A percentile compares a stretch with the other conserved stretches of the same genome.
These are phyloP conservation scores for Stenopsyche tienmushanensis DNA, from an alignment of 1,140 invertebrate species.

Conservation along the genomic window DNA sequence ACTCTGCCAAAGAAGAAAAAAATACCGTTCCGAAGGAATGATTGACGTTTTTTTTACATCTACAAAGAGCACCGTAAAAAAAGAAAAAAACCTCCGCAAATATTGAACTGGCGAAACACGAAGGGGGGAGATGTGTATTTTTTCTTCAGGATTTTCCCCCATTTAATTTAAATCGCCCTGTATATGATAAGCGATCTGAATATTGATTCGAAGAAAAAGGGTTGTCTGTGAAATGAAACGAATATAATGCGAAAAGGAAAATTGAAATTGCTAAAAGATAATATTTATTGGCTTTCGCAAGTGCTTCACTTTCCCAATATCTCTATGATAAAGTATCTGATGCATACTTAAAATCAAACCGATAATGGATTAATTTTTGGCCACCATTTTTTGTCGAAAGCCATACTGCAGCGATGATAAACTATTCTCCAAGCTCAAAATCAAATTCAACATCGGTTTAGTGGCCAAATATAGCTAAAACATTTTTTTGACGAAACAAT, in stretches of 20 bases:
- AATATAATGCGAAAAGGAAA: conserved; percentile 23
- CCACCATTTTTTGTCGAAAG: no score
- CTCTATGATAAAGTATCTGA: no score
- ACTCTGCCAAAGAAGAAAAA: neutral
- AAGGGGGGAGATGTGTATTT: no score
- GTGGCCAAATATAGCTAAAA: no score
- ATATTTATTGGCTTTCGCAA: conserved; percentile 23
- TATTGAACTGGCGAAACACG: no score
- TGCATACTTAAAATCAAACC: no score
- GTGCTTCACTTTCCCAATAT: neutral
- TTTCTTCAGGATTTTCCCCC: neutral
- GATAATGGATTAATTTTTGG: no score
- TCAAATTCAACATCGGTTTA: no score
- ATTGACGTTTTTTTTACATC: conserved; percentile 20
- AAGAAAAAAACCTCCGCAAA: no score
- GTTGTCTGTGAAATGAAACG: conserved; percentile 13
- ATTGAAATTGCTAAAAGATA: conserved; percentile 22
- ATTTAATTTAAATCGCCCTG: conserved; percentile 19
- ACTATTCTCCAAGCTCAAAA: no score
- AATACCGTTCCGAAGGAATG: conserved; percentile 9
- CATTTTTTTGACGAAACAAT: no score
- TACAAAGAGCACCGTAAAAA: conserved; percentile 12
- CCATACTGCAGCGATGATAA: no score
- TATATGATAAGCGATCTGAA: conserved; percentile 7
- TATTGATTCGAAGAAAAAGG: conserved; percentile 13